Evolutionary conservation across 2,797 vertebrate genomes (phyloP), one percentile per base, ranked within the genome.

Genomic region (Austrolebias charrua): DNA sequence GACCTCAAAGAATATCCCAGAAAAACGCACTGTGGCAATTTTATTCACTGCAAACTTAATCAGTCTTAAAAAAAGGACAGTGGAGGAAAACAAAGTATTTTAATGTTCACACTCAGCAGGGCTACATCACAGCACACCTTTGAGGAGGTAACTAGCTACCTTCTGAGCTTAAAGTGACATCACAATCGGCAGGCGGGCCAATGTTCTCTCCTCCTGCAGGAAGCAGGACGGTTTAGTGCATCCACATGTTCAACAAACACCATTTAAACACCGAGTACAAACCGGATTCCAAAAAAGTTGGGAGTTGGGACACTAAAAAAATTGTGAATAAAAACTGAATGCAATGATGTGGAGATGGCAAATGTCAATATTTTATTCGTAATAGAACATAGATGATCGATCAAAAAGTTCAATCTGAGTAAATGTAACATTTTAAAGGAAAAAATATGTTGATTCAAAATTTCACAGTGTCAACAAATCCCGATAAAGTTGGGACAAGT

Each of bases 141-240:
- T 64, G 73, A 81, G 51, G 46, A 66, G 50, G 18, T 35, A 73
- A 66, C 78, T n/a, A 43, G 35, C 85, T 92, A 92, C 92, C 91
- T 92, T 92, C 90, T 62, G 86, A 89, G 80, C 89, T 93, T 67
- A 92, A 86, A 64, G 65, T 78, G 72, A 92, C 88, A 70, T 89
- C 90, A 43, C 59, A 80, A 70, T 43, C 72, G 56, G 62, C 31
- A 44, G 70, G 47, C 56, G 63, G 59, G 44, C 63, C 71, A 76
- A 62, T 79, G 28, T 75, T 63, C 66, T 86, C 68, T 69, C 73
- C 66, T 74, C 73, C 89, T 84, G 76, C 72, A 86, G 66, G 68
- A 67, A 48, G 68, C 75, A 71, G 55, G 60, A 82, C 42, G 75
- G 44, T 62, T 52, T 53, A 10, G 16, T 69, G 14, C 12, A 2